A percentile compares a stretch with the other conserved stretches of the same genome.
Evolutionary conservation across 2,113 vertebrate genomes (phyloP).

Genomic region (Gadus chalcogrammus): DNA sequence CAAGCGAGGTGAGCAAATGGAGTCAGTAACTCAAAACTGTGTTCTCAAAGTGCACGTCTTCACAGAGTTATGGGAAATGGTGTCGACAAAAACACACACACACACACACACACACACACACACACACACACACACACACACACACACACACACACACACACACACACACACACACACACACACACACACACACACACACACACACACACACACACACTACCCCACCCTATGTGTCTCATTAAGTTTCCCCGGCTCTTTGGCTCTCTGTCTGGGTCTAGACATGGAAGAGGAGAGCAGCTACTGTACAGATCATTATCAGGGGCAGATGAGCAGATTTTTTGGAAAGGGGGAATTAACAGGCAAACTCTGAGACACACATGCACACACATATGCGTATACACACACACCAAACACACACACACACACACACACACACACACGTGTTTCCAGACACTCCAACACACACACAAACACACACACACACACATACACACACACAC

Average conservation of each 20-base stretch:
- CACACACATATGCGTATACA: background rate
- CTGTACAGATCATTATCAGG: conserved; percentile 63
- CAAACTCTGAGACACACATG: conserved; percentile 29
- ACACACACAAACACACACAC: conserved; percentile 8
- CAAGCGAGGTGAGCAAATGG: too few relatives aligned
- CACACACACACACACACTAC: background rate
- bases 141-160: too few relatives aligned
- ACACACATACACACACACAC: background rate
- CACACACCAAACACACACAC: conserved; percentile 7
- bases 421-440: conserved; percentile 6
- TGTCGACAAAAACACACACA: too few relatives aligned
- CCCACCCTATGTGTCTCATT: conserved; percentile 16
- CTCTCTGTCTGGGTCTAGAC: conserved; percentile 52
- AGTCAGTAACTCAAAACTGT: too few relatives aligned
- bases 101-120: too few relatives aligned
- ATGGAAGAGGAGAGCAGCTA: conserved; percentile 30
- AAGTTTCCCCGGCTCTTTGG: conserved; percentile 49
- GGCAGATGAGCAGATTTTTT: conserved; percentile 42
- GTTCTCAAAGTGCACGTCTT: too few relatives aligned
- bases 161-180: too few relatives aligned
- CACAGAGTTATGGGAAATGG: too few relatives aligned
- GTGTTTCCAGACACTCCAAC: conserved; percentile 4
- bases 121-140: too few relatives aligned
- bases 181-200: too few relatives aligned
- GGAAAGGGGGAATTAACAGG: conserved; percentile 41